phyloP scores from a whole-genome alignment of 2,797 vertebrate genomes.

The Schizothorax lantsangensis region DNA sequence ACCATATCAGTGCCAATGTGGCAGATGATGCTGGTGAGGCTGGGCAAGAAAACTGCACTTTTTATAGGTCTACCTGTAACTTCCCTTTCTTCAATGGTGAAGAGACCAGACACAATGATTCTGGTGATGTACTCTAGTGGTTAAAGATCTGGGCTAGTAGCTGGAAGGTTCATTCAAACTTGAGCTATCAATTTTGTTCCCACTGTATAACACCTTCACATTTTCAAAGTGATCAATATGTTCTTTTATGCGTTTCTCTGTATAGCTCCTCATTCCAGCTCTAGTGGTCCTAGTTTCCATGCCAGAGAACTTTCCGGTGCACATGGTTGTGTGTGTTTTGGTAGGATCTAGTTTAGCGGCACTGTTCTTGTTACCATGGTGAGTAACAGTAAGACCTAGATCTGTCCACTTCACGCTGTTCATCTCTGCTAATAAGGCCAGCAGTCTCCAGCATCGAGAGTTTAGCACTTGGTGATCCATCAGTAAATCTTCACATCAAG shows the following conservation, averaged over 20 bases:
- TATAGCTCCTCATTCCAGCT: slow-evolving; percentile 79
- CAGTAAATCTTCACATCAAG: neutral
- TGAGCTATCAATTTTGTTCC: neutral
- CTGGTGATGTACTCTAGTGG: neutral
- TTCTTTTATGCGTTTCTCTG: slow-evolving; percentile 6
- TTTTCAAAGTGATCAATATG: neutral
- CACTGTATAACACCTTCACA: neutral
- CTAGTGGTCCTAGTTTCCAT: slow-evolving; percentile 69
- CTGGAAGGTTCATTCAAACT: neutral
- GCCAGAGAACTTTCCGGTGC: slow-evolving; percentile 74
- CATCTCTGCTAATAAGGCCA: slow-evolving; percentile 38
- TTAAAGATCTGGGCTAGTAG: neutral
- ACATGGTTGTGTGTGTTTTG: slow-evolving; percentile 72
- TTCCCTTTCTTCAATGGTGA: slow-evolving; percentile 6
- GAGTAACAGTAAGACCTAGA: slow-evolving; percentile 64
- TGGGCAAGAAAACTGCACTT: slow-evolving; percentile 77
- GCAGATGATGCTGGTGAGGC: slow-evolving; percentile 75
- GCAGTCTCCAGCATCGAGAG: neutral
- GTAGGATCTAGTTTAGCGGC: slow-evolving; percentile 78
- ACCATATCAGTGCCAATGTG: slow-evolving; percentile 77
- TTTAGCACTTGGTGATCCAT: neutral
- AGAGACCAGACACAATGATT: neutral
- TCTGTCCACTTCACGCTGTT: slow-evolving; percentile 43
- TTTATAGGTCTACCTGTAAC: slow-evolving; percentile 78
- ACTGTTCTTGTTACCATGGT: slow-evolving; percentile 82